These are phyloP conservation scores for Amyelois transitella DNA, from an alignment of 1,140 invertebrate species.

Conservation along the genomic window DNA sequence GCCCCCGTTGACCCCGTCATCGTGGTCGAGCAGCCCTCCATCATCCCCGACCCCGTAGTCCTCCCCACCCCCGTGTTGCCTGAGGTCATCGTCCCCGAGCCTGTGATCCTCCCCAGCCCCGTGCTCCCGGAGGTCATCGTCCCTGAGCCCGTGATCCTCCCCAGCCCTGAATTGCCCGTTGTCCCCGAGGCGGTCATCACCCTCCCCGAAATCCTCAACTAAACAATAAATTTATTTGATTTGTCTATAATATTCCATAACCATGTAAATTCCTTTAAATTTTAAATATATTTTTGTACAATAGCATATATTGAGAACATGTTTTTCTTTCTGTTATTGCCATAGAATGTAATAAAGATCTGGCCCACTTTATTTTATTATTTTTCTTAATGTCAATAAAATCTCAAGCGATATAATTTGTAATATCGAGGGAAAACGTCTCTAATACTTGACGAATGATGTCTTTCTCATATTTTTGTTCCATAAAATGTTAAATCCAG, in stretches of 20 bases:
- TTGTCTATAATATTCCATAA: background rate
- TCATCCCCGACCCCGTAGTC: conserved; percentile 7
- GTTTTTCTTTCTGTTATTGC: background rate
- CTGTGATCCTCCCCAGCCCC: conserved; percentile 1
- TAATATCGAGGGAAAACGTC: too few relatives aligned
- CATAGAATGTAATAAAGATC: background rate
- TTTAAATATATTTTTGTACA: background rate
- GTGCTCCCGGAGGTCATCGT: background rate
- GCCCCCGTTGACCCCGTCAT: conserved; percentile 6
- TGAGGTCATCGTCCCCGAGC: background rate
- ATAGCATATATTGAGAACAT: background rate
- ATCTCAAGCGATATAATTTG: too few relatives aligned
- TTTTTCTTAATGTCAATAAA: too few relatives aligned
- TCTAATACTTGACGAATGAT: too few relatives aligned
- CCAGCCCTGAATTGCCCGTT: conserved; percentile 3
- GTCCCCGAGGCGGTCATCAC: conserved; percentile 9
- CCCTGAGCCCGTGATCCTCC: background rate
- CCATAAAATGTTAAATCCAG: background rate
- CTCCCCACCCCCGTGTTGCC: background rate
- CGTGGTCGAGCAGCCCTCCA: conserved; percentile 9
- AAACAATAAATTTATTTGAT: background rate
- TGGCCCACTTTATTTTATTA: too few relatives aligned
- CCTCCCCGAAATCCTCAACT: background rate
- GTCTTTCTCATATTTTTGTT: too few relatives aligned
- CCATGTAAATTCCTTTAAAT: background rate